Evolutionary conservation across 2,113 vertebrate genomes (phyloP).

Genomic region (Embiotoca jacksoni): DNA sequence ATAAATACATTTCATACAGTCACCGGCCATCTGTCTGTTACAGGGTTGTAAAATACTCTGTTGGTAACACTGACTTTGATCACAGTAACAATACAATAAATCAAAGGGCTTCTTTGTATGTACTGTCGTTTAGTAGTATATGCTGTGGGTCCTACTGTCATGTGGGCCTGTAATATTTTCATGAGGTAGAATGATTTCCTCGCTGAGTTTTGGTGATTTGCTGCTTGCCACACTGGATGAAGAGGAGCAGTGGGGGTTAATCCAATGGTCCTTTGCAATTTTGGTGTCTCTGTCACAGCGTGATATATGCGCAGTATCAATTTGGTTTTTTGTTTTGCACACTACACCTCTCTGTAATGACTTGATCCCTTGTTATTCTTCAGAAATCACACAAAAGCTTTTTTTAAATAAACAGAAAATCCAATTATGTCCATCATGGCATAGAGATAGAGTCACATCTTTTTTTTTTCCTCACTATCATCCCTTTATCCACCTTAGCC

Average conservation of each 20-base stretch:
- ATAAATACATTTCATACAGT: slow-evolving; percentile 85
- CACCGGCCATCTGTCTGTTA: slow-evolving; percentile 75
- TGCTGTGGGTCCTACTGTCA: slow-evolving; percentile 8
- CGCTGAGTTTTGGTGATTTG: background rate
- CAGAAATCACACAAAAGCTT: too few species aligned
- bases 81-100: slow-evolving; percentile 67
- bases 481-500: background rate
- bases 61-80: slow-evolving; percentile 66
- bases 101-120: slow-evolving; percentile 54
- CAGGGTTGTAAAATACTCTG: slow-evolving; percentile 62
- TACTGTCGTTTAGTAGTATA: slow-evolving; percentile 20
- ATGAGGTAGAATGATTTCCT: background rate
- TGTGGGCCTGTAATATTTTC: background rate
- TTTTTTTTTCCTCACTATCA: too few species aligned
- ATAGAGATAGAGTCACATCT: too few species aligned
- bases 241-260: background rate
- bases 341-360: background rate
- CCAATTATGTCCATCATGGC: too few species aligned
- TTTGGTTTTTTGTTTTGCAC: background rate
- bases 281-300: background rate
- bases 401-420: too few species aligned
- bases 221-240: background rate
- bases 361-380: too few species aligned
- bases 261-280: background rate
- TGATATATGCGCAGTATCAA: background rate